Base-by-base conservation (phyloP, 1,140 invertebrate species). In the Diorhabda carinulata region DNA sequence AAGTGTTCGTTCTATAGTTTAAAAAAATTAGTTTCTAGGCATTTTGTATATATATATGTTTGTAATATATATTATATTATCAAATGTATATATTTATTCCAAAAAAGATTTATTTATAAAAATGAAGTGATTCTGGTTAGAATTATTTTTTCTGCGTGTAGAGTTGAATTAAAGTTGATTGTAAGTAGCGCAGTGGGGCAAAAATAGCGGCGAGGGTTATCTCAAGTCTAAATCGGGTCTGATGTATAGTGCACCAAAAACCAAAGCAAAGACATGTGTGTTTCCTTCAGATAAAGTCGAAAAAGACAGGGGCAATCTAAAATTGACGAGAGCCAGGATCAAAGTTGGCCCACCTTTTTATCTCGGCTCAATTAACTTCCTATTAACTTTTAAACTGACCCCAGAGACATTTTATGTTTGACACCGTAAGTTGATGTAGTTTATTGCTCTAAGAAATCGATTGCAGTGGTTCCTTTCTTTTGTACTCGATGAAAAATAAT, bases 231-330 rank as follows among this genome's bases (percentile, higher is more conserved):
- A 25, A 25, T 25, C 25, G 25, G 25, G 25, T 25, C 25, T 25
- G 25, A 25, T 25, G 25, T 25, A 25, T 25, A 25, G 25, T 52
- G 47, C 47, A 52, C 47, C 47, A n/a, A 52, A 52, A 52, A n/a
- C 47, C 47, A 52, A 52, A 52, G 47, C 47, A 52, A 52, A 52
- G 70, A 73, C 72, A 73, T 71, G 72, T 73, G 70, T 68, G 68
- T 65, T 66, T 66, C 43, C 67, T 62, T 45, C 56, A 70, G 72
- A 73, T 73, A 73, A 70, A 72, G 25, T 68, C 66, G 62, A 59
- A 59, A 71, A 56, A 71, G 70, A 69, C 67, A 71, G 59, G 69
- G 70, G 72, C 67, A 73, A 73, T 73, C 72, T 71, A 73, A 71
- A 71, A 64, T 73, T 73, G 72, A 73, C 70, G 70, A 73, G 67